A percentile compares a stretch with the other conserved stretches of the same genome.
Conservation (phyloP, 1,140 invertebrate genomes). For the Drosophila orosa region DNA sequence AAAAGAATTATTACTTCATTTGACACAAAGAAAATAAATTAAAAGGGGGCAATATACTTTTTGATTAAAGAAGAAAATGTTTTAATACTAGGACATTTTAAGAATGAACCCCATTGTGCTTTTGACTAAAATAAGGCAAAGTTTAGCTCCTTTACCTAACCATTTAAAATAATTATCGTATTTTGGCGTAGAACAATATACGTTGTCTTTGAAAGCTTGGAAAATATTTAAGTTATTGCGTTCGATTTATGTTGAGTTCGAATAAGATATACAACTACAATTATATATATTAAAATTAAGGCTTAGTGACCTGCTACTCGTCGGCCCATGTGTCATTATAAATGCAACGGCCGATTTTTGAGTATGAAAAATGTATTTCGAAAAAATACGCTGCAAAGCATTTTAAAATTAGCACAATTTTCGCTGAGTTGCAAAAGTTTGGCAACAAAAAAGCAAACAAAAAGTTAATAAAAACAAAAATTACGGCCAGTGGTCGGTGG, state of each 20-base stretch:
- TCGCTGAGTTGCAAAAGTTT: slow-evolving; percentile 43
- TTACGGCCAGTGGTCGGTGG: slow-evolving; percentile 43
- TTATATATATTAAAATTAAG: no score
- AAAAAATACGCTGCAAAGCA: slow-evolving; percentile 23
- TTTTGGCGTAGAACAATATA: background rate
- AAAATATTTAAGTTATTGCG: background rate
- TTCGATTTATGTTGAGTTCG: background rate
- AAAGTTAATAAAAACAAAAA: slow-evolving; percentile 77
- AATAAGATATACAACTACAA: background rate
- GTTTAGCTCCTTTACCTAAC: no score
- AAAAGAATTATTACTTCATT: slow-evolving; percentile 15
- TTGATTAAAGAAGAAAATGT: no score
- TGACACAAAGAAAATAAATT: background rate
- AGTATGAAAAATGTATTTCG: slow-evolving; percentile 32
- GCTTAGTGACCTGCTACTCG: background rate
- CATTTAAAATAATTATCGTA: background rate
- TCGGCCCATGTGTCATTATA: background rate
- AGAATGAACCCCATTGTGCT: background rate
- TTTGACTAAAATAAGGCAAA: background rate
- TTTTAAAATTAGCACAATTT: slow-evolving; percentile 56
- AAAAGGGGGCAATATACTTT: no score
- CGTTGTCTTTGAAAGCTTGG: no score
- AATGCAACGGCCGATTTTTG: background rate
- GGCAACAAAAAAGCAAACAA: slow-evolving; percentile 38
- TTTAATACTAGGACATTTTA: background rate